Evolutionary conservation across 64 coral and sea anemone genomes (phyloP).

Genomic region (Pocillopora verrucosa): DNA sequence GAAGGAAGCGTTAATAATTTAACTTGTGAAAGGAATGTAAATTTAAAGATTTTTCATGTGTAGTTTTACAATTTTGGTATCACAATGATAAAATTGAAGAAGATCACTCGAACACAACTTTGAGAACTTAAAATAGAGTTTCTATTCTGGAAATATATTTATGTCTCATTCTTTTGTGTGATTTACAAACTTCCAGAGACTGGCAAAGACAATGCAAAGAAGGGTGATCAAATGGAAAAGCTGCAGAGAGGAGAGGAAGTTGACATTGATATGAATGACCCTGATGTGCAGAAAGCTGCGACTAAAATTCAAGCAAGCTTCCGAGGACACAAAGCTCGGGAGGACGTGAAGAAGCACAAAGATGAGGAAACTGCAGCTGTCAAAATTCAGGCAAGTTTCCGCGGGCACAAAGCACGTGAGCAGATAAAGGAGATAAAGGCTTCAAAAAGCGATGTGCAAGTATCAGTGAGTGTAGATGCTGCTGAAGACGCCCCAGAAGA

Average conservation of each 20-base stretch:
- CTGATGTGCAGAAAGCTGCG: conserved; percentile 71
- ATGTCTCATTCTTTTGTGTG: background rate
- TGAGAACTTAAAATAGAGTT: too few species aligned
- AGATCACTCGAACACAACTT: too few species aligned
- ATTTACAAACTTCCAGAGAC: conserved; percentile 50
- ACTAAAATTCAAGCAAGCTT: conserved; percentile 95
- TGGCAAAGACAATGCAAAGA: conserved; percentile 91
- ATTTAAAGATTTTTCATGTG: background rate
- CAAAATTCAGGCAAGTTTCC: conserved; percentile 82
- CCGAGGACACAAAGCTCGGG: conserved; percentile 85
- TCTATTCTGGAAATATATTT: background rate
- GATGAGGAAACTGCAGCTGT: conserved; percentile 77
- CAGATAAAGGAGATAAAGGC: conserved; percentile 69
- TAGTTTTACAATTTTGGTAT: too few species aligned
- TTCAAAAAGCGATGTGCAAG: conserved; percentile 44
- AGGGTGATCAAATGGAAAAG: conserved; percentile 74
- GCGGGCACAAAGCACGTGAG: conserved; percentile 88
- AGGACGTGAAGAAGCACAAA: conserved; percentile 84
- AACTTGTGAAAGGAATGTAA: background rate
- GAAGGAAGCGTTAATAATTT: background rate
- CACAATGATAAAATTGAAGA: too few species aligned
- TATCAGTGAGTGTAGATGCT: background rate
- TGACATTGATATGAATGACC: conserved; percentile 85
- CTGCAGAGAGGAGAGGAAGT: conserved; percentile 83
- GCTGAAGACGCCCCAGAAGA: background rate